phyloP scores from a whole-genome alignment of 2,797 vertebrate genomes.

The Salmo trutta region DNA sequence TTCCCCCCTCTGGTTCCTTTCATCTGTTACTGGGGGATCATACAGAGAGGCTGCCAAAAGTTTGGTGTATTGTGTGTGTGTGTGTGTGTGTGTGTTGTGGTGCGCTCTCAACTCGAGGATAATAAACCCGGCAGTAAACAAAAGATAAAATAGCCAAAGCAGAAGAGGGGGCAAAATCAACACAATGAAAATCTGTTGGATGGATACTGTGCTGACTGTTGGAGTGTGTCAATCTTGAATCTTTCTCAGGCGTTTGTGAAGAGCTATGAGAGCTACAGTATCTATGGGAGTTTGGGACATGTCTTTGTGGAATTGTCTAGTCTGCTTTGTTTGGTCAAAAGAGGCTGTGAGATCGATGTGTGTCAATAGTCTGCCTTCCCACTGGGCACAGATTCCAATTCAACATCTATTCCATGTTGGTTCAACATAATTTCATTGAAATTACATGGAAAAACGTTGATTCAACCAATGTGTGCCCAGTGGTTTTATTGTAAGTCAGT shows the following conservation, averaged over 20 bases:
- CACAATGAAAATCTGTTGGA: slow-evolving; percentile 61
- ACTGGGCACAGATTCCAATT: too few species aligned
- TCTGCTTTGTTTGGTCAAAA: too few species aligned
- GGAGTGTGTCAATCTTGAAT: background rate
- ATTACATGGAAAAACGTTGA: too few species aligned
- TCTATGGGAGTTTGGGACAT: background rate
- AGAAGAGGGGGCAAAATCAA: slow-evolving; percentile 57
- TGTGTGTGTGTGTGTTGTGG: background rate
- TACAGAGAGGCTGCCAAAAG: slow-evolving; percentile 67
- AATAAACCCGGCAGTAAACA: slow-evolving; percentile 66
- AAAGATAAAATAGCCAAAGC: slow-evolving; percentile 64
- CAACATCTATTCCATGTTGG: too few species aligned
- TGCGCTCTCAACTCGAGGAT: slow-evolving; percentile 36
- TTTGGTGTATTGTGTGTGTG: slow-evolving; percentile 31
- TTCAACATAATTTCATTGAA: too few species aligned
- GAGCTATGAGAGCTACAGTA: background rate
- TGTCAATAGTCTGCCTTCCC: too few species aligned
- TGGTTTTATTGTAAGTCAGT: too few species aligned
- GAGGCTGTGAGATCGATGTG: too few species aligned
- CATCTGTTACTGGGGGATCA: slow-evolving; percentile 63
- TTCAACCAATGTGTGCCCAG: too few species aligned
- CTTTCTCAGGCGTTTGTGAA: background rate
- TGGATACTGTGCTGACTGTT: slow-evolving; percentile 6
- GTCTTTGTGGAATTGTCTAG: too few species aligned
- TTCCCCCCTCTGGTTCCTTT: slow-evolving; percentile 52